Evolutionary conservation across 2,113 vertebrate genomes (phyloP), one percentile per base, ranked within the genome.

Genomic region (Raja brachyura): DNA sequence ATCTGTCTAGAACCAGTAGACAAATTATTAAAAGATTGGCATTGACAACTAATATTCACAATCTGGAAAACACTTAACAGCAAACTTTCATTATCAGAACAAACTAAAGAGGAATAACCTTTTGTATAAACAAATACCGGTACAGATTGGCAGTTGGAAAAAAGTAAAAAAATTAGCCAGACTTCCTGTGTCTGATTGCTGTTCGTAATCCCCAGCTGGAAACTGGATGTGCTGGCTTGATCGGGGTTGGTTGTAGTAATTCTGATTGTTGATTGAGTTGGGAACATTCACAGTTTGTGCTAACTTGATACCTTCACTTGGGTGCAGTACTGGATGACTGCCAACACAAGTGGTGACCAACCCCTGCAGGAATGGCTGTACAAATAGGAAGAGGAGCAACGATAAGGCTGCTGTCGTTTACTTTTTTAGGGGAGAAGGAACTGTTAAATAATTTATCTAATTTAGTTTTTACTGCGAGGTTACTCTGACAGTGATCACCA

Each of bases 131-230:
- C 25, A 85, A 61, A 85, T 59, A 61, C 22, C 54, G 25, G 81
- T 61, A 85, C 59, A 85, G 25, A 59, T 85, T 85, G 81, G 81
- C 56, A 59, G 54, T n/a, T 59, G 18, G 66, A 48, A 61, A 85
- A 59, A n/a, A 25, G 25, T 59, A 61, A 25, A 61, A 86, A 86
- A 86, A 86, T 61, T 25, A 86, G 25, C 56, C 81, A 86, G 56
- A 22, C 25, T 86, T 86, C 81, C 81, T 86, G 81, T 86, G 56
- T 28, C 79, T 86, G 54, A 86, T 86, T 86, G 81, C 25, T 86
- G 14, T 25, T 59, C 4, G 56, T 86, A 56, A n/a, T 86, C 54
- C 56, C 81, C 54, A 86, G 81, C 81, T 86, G 81, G 81, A 86
- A 86, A 61, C 56, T 86, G 54, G 56, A 86, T 86, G 81, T 86